phyloP scores from a whole-genome alignment of 2,888 invertebrate genomes.

The Macrosiphum euphorbiae region DNA sequence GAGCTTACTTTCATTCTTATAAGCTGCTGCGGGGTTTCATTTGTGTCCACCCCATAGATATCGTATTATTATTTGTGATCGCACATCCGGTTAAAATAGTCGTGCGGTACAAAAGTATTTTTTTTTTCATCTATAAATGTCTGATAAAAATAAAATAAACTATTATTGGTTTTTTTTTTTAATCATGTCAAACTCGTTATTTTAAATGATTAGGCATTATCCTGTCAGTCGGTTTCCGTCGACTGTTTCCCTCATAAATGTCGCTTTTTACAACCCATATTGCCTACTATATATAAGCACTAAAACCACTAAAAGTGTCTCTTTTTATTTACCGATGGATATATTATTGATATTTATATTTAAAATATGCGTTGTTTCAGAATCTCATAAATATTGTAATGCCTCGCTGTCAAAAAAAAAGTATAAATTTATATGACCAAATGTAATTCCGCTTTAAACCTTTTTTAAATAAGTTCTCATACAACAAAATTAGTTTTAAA shows the following conservation, averaged over 20 bases:
- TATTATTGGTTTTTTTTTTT: neutral
- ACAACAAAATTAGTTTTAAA: neutral
- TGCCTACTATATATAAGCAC: neutral
- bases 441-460: neutral
- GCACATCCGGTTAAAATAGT: neutral
- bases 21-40: neutral
- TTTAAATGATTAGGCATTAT: neutral
- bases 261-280: conserved; percentile 8
- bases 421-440: neutral
- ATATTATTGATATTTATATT: neutral
- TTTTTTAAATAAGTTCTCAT: neutral
- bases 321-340: neutral
- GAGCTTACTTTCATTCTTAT: neutral
- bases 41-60: neutral
- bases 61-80: neutral
- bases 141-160: neutral
- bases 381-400: neutral
- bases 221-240: neutral
- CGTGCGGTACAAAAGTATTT: neutral
- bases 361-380: neutral
- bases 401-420: neutral
- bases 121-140: neutral
- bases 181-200: neutral
- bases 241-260: neutral
- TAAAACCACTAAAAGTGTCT: neutral